phyloP scores from a whole-genome alignment of 1,140 invertebrate genomes.

The Antheraea pernyi region DNA sequence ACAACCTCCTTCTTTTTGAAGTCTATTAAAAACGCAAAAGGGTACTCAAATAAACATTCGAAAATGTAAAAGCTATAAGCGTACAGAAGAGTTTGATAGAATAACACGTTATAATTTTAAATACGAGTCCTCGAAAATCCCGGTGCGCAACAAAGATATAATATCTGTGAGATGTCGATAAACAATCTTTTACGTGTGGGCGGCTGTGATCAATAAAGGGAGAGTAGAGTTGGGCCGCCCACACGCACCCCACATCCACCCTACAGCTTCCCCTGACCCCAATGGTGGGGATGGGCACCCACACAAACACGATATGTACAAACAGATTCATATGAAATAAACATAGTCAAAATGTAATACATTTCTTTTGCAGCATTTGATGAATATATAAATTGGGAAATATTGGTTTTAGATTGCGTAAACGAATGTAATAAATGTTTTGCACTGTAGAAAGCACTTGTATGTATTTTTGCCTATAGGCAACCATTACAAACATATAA shows the following conservation, averaged over 20 bases:
- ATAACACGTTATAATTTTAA: background rate
- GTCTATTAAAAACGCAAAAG: too few relatives aligned
- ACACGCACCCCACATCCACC: slow-evolving; percentile 23
- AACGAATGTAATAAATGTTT: background rate
- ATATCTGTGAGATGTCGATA: slow-evolving; percentile 3
- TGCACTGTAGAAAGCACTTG: background rate
- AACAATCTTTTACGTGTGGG: slow-evolving; percentile 44
- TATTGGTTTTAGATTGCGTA: background rate
- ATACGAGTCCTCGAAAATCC: background rate
- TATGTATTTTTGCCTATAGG: too few relatives aligned
- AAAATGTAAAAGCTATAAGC: too few relatives aligned
- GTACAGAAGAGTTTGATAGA: background rate
- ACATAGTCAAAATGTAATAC: background rate
- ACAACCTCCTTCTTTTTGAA: too few relatives aligned
- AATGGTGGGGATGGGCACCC: slow-evolving; percentile 44
- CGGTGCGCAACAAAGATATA: background rate
- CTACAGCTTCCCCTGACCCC: slow-evolving; percentile 59
- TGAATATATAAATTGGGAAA: background rate
- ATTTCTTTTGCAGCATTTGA: background rate
- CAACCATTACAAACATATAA: too few relatives aligned
- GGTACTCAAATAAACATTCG: too few relatives aligned
- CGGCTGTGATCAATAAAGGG: slow-evolving; percentile 57
- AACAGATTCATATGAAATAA: background rate
- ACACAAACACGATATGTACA: slow-evolving; percentile 6
- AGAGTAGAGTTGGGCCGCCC: slow-evolving; percentile 40